Base-by-base conservation (phyloP, 2,888 invertebrate genomes). In the Eupeodes latifasciatus region DNA sequence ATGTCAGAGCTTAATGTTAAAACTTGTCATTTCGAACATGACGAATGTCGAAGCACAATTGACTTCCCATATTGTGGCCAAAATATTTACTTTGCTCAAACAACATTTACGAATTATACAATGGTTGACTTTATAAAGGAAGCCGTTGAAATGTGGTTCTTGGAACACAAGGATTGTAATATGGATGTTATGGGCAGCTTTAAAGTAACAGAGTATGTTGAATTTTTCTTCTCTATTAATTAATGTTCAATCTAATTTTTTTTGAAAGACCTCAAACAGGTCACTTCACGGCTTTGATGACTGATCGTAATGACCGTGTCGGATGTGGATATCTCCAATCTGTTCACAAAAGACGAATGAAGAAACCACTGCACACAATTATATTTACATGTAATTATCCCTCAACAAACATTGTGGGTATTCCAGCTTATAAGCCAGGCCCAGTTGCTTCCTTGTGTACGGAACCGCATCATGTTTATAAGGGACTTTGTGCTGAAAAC, bases 321-420 rank as follows among this genome's bases (percentile, higher is more conserved):
- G 85, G 85, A 5, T 86, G 85, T 75, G 81, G 34, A 40, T 81
- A 51, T 10, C 55, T 86, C 0, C 34, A 69, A n/a, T 11, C 55
- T 12, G 6, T 75, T 2, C 53, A 51, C n/a, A 16, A 11, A 16
- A 59, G 85, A 11, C 5, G 4, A 10, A 11, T 3, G 3, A 78
- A 44, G 7, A 86, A 86, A 7, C 62, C 78, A 0, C 6, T 86
- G 11, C 7, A n/a, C 4, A 81, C 64, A 40, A n/a, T 86, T 16
- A 75, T 86, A 53, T 82, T 86, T 40, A 74, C 81, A 2, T 86
- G 85, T 36, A 86, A 86, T 27, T 86, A 86, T 16, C 85, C 85
- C 2, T 82, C 85, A 49, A 86, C 81, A 27, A 86, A 86, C 64
- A 86, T 86, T 12, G 7, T 78, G 12, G 40, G 44, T 1, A 5